Conservation (phyloP, 1,140 invertebrate genomes). For the Leptinotarsa texana region DNA sequence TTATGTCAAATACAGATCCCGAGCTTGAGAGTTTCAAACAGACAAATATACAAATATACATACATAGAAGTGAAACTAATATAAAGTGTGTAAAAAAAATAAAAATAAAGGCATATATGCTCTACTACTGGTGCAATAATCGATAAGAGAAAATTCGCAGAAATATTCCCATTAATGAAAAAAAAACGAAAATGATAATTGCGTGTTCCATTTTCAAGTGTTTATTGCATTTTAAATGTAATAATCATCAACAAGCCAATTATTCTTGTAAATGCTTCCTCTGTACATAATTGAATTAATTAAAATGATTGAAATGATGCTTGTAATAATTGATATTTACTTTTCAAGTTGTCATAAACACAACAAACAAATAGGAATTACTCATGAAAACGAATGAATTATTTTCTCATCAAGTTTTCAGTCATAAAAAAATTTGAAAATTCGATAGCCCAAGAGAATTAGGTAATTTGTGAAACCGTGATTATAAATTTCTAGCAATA, state of each 20-base stretch:
- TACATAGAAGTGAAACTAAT: too few species aligned
- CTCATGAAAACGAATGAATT: neutral
- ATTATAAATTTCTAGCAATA: too few species aligned
- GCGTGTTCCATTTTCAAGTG: neutral
- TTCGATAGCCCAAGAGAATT: too few species aligned
- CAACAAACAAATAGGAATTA: neutral
- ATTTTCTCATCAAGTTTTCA: neutral
- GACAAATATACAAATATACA: too few species aligned
- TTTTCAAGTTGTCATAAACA: neutral
- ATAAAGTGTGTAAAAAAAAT: too few species aligned
- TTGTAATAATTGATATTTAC: constrained; percentile 3
- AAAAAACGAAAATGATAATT: neutral
- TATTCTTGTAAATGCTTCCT: neutral
- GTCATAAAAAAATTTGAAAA: neutral
- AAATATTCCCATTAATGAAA: too few species aligned
- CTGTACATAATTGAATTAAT: neutral
- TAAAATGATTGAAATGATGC: neutral
- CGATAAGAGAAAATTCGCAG: too few species aligned
- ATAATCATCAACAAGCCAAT: neutral
- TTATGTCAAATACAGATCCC: too few species aligned
- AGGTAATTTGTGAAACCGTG: too few species aligned
- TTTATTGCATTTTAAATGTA: neutral
- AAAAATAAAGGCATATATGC: too few species aligned
- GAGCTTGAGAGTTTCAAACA: too few species aligned
- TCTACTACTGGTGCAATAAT: too few species aligned